Conservation (phyloP, 2,888 invertebrate genomes). For the Tanytarsus gracilentus region DNA sequence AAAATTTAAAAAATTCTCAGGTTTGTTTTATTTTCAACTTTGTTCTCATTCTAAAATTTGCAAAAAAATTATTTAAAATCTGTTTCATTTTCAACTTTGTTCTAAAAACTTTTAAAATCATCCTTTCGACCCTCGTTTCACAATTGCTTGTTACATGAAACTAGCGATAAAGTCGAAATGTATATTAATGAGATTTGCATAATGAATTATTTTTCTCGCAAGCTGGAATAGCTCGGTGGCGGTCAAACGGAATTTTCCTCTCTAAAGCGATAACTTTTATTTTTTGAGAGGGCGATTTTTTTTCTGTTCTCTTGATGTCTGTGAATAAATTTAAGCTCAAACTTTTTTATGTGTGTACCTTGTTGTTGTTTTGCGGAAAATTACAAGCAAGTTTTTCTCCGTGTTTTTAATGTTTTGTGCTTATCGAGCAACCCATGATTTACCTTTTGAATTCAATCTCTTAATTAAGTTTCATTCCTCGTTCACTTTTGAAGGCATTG, state of each 20-base stretch:
- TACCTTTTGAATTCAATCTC: conserved; percentile 25
- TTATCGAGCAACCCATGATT: conserved; percentile 18
- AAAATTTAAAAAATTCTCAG: too few species aligned
- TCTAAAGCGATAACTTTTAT: too few species aligned
- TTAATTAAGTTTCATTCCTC: conserved; percentile 20
- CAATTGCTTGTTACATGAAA: conserved; percentile 6
- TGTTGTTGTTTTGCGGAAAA: conserved; percentile 1
- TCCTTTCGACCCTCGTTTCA: too few species aligned
- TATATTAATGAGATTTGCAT: conserved; percentile 25
- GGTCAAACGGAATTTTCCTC: too few species aligned
- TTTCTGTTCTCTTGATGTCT: neutral
- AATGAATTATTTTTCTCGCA: conserved; percentile 24
- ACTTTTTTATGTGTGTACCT: neutral
- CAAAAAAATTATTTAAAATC: too few species aligned
- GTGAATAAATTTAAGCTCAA: conserved; percentile 3
- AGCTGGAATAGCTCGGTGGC: too few species aligned
- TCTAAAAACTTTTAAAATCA: too few species aligned
- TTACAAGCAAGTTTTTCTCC: conserved; percentile 3
- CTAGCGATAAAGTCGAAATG: conserved; percentile 18
- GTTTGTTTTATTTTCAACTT: too few species aligned
- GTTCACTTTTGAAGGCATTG: neutral
- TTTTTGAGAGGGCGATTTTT: too few species aligned
- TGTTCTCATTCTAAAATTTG: too few species aligned
- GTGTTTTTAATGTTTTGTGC: neutral
- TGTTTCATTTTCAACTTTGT: too few species aligned